These are phyloP conservation scores for Apogon hyalosoma DNA, from an alignment of 2,797 vertebrate species.

Conservation along the genomic window DNA sequence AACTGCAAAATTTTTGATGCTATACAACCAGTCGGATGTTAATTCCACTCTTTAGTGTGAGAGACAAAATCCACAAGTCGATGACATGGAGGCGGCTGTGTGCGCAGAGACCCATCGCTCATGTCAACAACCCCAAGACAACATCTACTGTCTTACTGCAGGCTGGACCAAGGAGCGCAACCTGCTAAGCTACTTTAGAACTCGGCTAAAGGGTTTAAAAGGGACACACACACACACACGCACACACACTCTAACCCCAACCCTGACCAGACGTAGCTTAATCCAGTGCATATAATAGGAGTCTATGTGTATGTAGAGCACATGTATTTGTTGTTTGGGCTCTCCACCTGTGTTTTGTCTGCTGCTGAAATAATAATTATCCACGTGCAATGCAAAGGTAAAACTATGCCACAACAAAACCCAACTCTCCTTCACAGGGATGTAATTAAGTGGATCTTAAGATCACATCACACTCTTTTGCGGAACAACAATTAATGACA, in stretches of 20 bases:
- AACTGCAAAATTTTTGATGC: background rate
- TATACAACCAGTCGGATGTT: background rate
- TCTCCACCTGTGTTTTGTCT: constrained; percentile 38
- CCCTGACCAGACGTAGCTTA: constrained; percentile 59
- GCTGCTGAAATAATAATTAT: background rate
- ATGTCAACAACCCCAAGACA: constrained; percentile 32
- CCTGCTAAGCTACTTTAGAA: constrained; percentile 82
- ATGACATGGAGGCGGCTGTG: background rate
- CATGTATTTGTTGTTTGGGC: constrained; percentile 21
- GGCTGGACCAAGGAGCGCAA: constrained; percentile 52
- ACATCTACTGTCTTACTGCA: constrained; percentile 33
- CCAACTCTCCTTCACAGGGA: background rate
- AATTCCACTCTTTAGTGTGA: background rate
- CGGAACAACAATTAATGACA: no score
- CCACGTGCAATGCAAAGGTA: background rate
- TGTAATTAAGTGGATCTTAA: no score
- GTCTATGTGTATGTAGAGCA: constrained; percentile 14
- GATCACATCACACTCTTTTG: no score
- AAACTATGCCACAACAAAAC: background rate
- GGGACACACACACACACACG: constrained; percentile 32
- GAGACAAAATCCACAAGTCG: constrained; percentile 19
- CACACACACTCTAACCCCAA: constrained; percentile 23
- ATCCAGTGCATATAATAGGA: constrained; percentile 64
- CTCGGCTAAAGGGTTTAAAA: constrained; percentile 76
- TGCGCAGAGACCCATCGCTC: constrained; percentile 32